A percentile compares a stretch with the other conserved stretches of the same genome.
These are phyloP conservation scores for Hippocampus guttulatus DNA, from an alignment of 2,113 vertebrate species.

Conservation along the genomic window DNA sequence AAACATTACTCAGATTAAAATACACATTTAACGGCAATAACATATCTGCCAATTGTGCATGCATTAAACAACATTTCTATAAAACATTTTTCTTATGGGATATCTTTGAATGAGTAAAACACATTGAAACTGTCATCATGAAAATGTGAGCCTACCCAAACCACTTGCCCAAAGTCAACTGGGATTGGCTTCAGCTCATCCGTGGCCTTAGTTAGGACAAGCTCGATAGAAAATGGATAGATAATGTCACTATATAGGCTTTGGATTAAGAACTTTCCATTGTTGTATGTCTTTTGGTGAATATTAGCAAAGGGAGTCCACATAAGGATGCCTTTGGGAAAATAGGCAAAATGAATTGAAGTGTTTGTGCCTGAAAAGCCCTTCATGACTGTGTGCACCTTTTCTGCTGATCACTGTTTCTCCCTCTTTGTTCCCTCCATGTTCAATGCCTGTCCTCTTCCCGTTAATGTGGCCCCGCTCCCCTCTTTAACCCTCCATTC, in stretches of 20 bases:
- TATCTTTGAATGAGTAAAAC: too few species aligned
- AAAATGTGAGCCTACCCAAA: neutral
- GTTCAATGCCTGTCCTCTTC: constrained; percentile 1
- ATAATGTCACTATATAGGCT: too few species aligned
- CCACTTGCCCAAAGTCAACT: too few species aligned
- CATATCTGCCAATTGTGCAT: neutral
- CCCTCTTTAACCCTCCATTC: neutral
- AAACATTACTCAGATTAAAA: too few species aligned
- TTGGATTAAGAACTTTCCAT: too few species aligned
- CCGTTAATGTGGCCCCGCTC: neutral
- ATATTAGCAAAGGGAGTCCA: neutral
- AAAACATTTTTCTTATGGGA: too few species aligned
- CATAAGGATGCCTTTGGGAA: neutral
- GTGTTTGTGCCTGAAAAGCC: neutral
- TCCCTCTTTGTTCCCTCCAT: constrained; percentile 10
- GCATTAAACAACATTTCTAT: neutral
- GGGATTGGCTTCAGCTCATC: too few species aligned
- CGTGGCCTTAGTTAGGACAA: too few species aligned
- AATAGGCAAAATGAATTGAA: neutral
- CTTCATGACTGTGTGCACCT: neutral
- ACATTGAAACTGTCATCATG: too few species aligned
- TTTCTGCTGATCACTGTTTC: neutral
- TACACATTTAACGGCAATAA: neutral
- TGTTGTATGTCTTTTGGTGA: neutral
- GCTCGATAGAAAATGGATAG: too few species aligned